A percentile compares a stretch with the other conserved stretches of the same genome.
Evolutionary conservation across 1,140 invertebrate species (phyloP).

Genomic region (Melanaphis sacchari): DNA sequence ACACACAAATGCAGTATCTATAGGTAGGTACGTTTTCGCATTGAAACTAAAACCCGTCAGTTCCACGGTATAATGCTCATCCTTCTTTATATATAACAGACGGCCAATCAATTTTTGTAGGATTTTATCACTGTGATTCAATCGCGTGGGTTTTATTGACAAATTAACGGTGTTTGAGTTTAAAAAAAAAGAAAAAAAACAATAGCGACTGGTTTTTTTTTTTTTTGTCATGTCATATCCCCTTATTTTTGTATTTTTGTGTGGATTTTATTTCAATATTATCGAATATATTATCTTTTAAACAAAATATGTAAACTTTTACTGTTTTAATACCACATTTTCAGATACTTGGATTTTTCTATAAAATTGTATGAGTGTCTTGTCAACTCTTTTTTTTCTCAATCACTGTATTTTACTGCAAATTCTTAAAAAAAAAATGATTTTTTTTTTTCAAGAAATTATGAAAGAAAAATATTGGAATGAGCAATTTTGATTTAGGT

Average conservation of each 20-base stretch:
- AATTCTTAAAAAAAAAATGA: neutral
- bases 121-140: neutral
- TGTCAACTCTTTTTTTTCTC: too few species aligned
- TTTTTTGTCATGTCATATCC: neutral
- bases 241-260: neutral
- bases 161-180: neutral
- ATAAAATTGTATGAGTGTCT: neutral
- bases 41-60: conserved; percentile 22
- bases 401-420: neutral
- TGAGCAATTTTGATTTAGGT: neutral
- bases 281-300: neutral
- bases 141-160: neutral
- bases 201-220: neutral
- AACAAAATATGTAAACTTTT: neutral
- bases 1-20: neutral
- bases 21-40: neutral
- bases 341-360: neutral
- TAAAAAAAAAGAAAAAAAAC: neutral
- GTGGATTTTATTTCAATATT: neutral
- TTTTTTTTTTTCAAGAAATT: neutral
- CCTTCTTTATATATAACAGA: neutral
- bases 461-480: neutral
- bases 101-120: neutral
- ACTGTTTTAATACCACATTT: neutral
- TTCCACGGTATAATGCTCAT: neutral